Percentiles rank a stretch among this genome's conserved stretches.
phyloP scores from a whole-genome alignment of 2,113 vertebrate genomes.

The Porphyrio hochstetteri region DNA sequence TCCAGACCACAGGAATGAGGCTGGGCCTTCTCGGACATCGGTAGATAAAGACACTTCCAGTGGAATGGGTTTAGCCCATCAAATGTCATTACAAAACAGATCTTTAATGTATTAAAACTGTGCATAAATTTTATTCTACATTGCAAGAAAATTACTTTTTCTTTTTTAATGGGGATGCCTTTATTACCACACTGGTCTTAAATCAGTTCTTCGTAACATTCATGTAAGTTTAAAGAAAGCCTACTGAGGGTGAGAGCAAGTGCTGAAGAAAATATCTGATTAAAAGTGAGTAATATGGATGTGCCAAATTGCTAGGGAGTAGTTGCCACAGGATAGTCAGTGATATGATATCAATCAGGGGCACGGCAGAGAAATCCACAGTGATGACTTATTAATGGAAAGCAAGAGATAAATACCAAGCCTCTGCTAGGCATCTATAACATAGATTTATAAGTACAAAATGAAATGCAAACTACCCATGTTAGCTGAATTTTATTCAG shows the following conservation, averaged over 20 bases:
- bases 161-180: neutral
- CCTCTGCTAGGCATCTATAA: neutral
- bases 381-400: neutral
- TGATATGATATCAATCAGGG: neutral
- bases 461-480: neutral
- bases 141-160: neutral
- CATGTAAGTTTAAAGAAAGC: neutral
- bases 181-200: neutral
- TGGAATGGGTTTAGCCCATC: neutral
- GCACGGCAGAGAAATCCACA: neutral
- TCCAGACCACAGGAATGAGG: neutral
- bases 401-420: neutral
- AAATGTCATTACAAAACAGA: neutral
- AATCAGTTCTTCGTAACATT: neutral
- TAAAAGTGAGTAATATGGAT: slow-evolving; percentile 21
- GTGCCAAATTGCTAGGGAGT: neutral
- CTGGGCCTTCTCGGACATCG: neutral
- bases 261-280: neutral
- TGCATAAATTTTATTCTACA: neutral
- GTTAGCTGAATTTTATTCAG: neutral
- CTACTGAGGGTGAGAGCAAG: neutral
- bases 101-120: neutral
- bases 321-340: neutral
- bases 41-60: neutral
- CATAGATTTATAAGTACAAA: neutral